phyloP scores from a whole-genome alignment of 2,797 vertebrate genomes.

The Sebastes iracundus region DNA sequence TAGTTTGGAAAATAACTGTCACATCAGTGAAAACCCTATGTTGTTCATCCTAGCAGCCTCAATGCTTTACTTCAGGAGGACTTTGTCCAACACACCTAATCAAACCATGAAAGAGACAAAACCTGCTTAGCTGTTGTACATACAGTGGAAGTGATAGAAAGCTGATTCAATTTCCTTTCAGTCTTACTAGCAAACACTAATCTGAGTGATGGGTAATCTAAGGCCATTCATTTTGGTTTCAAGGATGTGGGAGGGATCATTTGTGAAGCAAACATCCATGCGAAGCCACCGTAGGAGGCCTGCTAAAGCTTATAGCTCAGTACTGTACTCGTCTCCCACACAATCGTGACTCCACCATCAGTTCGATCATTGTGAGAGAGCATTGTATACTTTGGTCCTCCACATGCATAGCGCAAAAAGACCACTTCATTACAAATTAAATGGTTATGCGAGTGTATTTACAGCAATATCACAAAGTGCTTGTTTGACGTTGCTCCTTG shows the following conservation, averaged over 20 bases:
- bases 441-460: neutral
- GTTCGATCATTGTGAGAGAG: slow-evolving; percentile 8
- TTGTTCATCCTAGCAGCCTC: neutral
- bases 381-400: slow-evolving; percentile 6
- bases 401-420: neutral
- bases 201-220: slow-evolving; percentile 18
- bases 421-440: slow-evolving; percentile 18
- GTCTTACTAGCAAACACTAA: slow-evolving; percentile 1
- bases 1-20: neutral
- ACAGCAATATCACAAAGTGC: neutral
- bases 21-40: neutral
- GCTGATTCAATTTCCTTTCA: slow-evolving; percentile 3
- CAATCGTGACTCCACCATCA: slow-evolving; percentile 34
- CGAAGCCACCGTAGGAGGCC: slow-evolving; percentile 15
- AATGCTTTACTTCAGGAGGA: neutral
- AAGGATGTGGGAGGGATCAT: slow-evolving; percentile 30
- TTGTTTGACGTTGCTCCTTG: neutral
- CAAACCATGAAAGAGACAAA: neutral
- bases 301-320: slow-evolving; percentile 8
- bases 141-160: neutral
- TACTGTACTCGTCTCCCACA: slow-evolving; percentile 40
- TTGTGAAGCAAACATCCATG: slow-evolving; percentile 50
- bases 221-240: slow-evolving; percentile 20
- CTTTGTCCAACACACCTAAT: neutral
- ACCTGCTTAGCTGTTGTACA: neutral